These are phyloP conservation scores for Drosophila setifemur DNA, from an alignment of 1,140 invertebrate species.

Conservation along the genomic window DNA sequence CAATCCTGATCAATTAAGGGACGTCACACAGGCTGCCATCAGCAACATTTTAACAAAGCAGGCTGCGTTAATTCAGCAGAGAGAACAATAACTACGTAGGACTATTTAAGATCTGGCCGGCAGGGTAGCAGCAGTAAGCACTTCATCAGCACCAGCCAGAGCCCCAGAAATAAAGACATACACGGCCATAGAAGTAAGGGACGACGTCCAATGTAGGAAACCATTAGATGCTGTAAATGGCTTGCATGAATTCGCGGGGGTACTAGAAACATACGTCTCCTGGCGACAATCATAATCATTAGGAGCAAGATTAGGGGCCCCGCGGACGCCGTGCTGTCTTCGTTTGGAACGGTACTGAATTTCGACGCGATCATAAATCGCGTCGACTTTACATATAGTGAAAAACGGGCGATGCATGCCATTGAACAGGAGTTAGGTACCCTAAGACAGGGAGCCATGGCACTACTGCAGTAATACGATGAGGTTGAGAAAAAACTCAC, in stretches of 20 bases:
- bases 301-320: too few species aligned
- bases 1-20: not conserved
- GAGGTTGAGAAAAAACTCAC: not conserved
- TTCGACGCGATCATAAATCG: not conserved
- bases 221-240: too few species aligned
- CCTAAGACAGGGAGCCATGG: not conserved
- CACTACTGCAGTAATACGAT: not conserved
- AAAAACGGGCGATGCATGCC: slow-evolving; percentile 9
- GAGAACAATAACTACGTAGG: not conserved
- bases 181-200: not conserved
- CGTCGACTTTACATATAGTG: slow-evolving; percentile 19
- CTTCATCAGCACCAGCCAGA: not conserved
- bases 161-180: not conserved
- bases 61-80: not conserved
- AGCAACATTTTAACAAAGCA: not conserved
- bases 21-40: not conserved
- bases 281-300: too few species aligned
- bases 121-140: not conserved
- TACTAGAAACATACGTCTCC: too few species aligned
- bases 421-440: not conserved
- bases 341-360: too few species aligned
- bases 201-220: not conserved
- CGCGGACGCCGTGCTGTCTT: too few species aligned
- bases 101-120: not conserved
- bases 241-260: too few species aligned